Base-by-base conservation (phyloP, 2,888 invertebrate genomes). In the Sphecodes monilicornis region DNA sequence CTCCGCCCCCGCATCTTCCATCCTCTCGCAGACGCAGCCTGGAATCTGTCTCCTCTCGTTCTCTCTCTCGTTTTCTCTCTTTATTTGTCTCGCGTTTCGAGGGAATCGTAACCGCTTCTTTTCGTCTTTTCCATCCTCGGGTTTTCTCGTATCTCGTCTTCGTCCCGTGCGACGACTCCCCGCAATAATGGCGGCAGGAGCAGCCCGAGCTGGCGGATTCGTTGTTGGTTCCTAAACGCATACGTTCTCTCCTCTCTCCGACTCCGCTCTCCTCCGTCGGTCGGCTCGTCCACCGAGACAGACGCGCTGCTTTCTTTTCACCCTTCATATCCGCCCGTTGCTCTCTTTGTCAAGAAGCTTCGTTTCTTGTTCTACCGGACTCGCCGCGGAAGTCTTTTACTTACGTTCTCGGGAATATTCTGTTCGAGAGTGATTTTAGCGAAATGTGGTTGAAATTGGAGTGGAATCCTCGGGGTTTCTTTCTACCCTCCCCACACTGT, bases 141-240 rank as follows among this genome's bases (percentile, higher is more conserved):
- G 41, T 75, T 60, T 78, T 50, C 66, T 70, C 66, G 84, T 76
- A 76, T 84, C 87, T 78, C 85, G 84, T 83, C 82, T 78, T 79
- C 81, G 77, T 84, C 68, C 71, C 72, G 26, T 16, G 76, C 69
- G 74, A 78, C 84, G 71, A 43, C 54, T 60, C 64, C n/a, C 54
- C 29, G 80, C 68, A 60, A 74, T 76, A 82, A 86, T 76, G 73
- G 57, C 73, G 43, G 70, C 46, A 18, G 22, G 64, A 64, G 18
- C 32, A 29, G 60, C 22, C 69, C 29, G n/a, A 26, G 29, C 50
- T 13, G 36, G 60, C 60, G 54, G 32, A 8, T 72, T 39, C 70
- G 54, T 68, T 39, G 64, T 69, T 64, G 50, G 13, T 75, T 70
- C 69, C 80, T 36, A 54, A 76, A 76, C 76, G 76, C 69, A 64